Conservation (phyloP, 92 coral and sea anemone genomes). For the Heteractis magnifica region DNA sequence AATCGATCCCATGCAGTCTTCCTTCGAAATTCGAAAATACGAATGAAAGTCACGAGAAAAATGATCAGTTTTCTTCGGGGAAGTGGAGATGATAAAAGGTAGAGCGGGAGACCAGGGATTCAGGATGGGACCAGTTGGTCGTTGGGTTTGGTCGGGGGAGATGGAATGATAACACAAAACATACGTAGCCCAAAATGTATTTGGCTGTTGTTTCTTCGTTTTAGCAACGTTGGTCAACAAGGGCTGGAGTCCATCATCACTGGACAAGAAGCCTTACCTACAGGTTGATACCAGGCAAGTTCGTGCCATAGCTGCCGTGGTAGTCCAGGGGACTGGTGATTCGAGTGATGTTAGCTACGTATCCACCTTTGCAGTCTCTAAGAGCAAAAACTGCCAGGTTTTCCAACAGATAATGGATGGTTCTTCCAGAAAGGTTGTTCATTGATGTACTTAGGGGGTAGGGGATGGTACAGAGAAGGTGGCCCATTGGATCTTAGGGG, state of each 20-base stretch:
- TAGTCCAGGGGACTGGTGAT: slow-evolving; percentile 54
- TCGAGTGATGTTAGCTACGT: slow-evolving; percentile 30
- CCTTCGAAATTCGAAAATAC: too few relatives aligned
- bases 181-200: too few relatives aligned
- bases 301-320: slow-evolving; percentile 42
- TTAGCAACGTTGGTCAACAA: neutral
- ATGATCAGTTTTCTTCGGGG: too few relatives aligned
- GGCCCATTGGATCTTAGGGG: too few relatives aligned
- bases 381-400: slow-evolving; percentile 61
- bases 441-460: neutral
- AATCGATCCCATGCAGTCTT: too few relatives aligned
- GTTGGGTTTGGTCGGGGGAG: too few relatives aligned
- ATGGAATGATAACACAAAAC: too few relatives aligned
- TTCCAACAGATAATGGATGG: slow-evolving; percentile 54
- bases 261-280: slow-evolving; percentile 58
- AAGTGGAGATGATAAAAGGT: too few relatives aligned
- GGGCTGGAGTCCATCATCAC: slow-evolving; percentile 54
- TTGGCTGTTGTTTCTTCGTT: neutral
- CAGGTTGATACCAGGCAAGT: slow-evolving; percentile 67
- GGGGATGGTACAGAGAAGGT: neutral
- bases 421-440: slow-evolving; percentile 39
- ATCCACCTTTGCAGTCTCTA: slow-evolving; percentile 55
- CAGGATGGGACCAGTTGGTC: too few relatives aligned
- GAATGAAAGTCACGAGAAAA: too few relatives aligned
- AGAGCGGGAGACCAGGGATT: too few relatives aligned